Evolutionary conservation across 2,797 vertebrate species (phyloP).

Genomic region (Ctenopoma multispine): DNA sequence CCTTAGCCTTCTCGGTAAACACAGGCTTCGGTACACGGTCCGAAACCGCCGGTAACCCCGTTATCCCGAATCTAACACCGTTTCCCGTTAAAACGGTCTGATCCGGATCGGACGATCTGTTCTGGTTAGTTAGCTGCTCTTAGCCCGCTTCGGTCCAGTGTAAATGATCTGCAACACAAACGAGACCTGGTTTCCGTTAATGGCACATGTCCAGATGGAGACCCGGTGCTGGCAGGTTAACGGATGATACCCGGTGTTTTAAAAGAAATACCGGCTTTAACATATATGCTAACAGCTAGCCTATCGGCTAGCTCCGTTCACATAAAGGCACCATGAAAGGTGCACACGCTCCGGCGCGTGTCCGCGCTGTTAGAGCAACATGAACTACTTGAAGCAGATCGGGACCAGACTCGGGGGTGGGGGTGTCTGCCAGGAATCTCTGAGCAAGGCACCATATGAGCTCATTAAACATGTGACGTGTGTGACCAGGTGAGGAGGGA

Average conservation of each 20-base stretch:
- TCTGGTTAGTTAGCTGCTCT: not conserved
- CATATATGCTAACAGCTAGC: not conserved
- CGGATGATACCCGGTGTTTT: not conserved
- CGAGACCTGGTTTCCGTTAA: too few species aligned
- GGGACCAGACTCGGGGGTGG: not conserved
- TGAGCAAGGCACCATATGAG: not conserved
- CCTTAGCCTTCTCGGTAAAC: not conserved
- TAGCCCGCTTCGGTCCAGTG: not conserved
- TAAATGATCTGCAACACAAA: accelerated
- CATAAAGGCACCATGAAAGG: not conserved
- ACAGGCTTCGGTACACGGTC: not conserved
- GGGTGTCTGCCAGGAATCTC: not conserved
- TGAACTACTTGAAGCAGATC: slow-evolving; percentile 15
- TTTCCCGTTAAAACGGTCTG: accelerated
- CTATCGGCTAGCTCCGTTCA: not conserved
- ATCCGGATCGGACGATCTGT: not conserved
- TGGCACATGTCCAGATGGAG: not conserved
- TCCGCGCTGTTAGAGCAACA: slow-evolving; percentile 36
- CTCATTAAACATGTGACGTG: too few species aligned
- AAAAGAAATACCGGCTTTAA: accelerated
- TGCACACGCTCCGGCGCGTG: slow-evolving; percentile 62
- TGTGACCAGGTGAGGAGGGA: too few species aligned
- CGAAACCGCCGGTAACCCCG: not conserved
- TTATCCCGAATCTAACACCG: not conserved
- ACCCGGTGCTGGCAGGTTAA: too few species aligned